Evolutionary conservation across 2,113 vertebrate species (phyloP), one percentile per base, ranked within the genome.

Genomic region (Physeter macrocephalus): DNA sequence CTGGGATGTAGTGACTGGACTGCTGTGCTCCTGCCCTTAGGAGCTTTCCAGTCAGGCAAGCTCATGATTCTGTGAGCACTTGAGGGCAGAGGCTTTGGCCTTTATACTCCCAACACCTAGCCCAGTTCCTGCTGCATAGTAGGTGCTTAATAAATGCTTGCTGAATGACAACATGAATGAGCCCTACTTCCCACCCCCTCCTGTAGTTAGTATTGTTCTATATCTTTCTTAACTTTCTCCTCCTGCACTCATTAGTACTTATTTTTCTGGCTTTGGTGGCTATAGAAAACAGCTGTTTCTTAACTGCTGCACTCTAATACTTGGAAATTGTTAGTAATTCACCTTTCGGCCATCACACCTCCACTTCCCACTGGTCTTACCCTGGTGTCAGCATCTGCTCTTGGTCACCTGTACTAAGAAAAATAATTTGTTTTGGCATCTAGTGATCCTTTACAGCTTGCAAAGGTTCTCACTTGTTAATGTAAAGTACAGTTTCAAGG

Each of bases 251-350:
- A 2, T 34, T 46, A 31, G 29, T 64, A 46, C 69, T 81, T 91
- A 54, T 80, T 81, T 84, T 88, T 74, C 95, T 71, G 72, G 29
- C 61, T 88, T 86, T 72, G 43, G 71, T 61, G 54, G 49, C 78
- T 93, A 1, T 12, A 15, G 62, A 90, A 17, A 95, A 71, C 46
- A 96, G 43, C 46, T 62, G 6, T 62, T 61, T 93, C 80, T 81
- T 69, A 46, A 39, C 34, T n/a, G 71, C 39, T 20, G 5, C 39
- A 64, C 59, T 25, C 31, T 81, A 13, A 36, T 1, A 49, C 72
- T 84, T 69, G 67, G 66, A 82, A 93, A 80, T 67, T 31, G 25
- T 66, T 92, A 94, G 49, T 94, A 36, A 95, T 83, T 96, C 66
- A 85, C 18, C 59, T 85, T 54, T 67, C 20, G 69, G n/a, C 67